A percentile compares a stretch with the other conserved stretches of the same genome.
These are phyloP conservation scores for Clanis bilineata DNA, from an alignment of 2,888 invertebrate species.

Conservation along the genomic window DNA sequence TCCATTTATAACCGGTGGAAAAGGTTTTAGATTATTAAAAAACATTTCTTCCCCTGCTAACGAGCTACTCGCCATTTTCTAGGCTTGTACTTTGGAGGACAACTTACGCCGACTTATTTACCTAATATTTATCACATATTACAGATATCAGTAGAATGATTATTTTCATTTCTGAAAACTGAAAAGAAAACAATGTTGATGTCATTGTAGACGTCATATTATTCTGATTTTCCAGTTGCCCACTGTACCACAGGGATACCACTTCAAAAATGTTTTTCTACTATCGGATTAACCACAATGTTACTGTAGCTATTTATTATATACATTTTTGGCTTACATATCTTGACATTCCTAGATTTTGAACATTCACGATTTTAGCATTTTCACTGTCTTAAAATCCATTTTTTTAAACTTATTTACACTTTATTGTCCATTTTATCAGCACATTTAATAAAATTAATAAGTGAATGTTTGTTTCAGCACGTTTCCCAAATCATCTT, in stretches of 20 bases:
- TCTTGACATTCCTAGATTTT: not conserved
- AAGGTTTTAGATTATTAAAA: constrained; percentile 58
- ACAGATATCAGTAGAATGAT: constrained; percentile 14
- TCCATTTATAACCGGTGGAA: constrained; percentile 78
- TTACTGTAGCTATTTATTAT: no score
- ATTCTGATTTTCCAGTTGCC: constrained; percentile 35
- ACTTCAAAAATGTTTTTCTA: constrained; percentile 23
- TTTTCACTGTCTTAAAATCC: constrained; percentile 26
- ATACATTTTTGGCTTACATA: constrained; percentile 10
- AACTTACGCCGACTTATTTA: not conserved
- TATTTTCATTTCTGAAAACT: constrained; percentile 1
- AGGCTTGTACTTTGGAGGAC: constrained; percentile 7
- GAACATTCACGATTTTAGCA: constrained; percentile 6
- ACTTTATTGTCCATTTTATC: constrained; percentile 67
- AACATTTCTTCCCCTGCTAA: constrained; percentile 34
- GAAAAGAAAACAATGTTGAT: constrained; percentile 26
- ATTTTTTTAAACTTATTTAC: constrained; percentile 31
- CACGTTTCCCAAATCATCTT: constrained; percentile 86
- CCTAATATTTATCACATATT: constrained; percentile 9
- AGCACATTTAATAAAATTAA: constrained; percentile 41
- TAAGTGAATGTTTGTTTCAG: constrained; percentile 84
- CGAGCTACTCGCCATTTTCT: constrained; percentile 54
- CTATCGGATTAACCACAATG: no score
- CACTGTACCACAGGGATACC: constrained; percentile 38
- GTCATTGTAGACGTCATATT: constrained; percentile 32